Evolutionary conservation across 2,888 invertebrate species (phyloP).

Genomic region (Aporophyla lueneburgensis): DNA sequence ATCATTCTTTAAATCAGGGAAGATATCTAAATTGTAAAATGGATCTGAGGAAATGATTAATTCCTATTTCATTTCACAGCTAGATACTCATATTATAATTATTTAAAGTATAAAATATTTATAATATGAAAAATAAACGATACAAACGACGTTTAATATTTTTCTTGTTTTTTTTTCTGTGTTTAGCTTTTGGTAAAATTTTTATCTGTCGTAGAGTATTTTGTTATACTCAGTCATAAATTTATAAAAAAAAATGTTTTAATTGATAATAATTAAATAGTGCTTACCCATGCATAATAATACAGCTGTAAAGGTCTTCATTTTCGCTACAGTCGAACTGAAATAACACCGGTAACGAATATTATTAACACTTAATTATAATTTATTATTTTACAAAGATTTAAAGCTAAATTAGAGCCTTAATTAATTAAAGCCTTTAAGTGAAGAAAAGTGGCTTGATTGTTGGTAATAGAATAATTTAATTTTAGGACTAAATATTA

Average conservation of each 20-base stretch:
- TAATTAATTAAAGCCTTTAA: no score
- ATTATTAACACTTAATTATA: conserved; percentile 60
- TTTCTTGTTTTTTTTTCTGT: not conserved
- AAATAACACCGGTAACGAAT: conserved; percentile 76
- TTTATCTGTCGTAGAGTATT: no score
- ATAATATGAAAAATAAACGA: no score
- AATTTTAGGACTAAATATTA: not conserved
- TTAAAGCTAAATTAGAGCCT: no score
- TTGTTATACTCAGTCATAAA: not conserved
- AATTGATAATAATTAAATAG: not conserved
- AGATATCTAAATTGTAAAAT: no score
- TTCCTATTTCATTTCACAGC: no score
- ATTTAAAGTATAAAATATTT: no score
- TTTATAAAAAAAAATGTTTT: no score
- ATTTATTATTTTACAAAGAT: not conserved
- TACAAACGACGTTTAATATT: no score
- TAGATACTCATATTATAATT: no score
- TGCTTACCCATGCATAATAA: conserved; percentile 85
- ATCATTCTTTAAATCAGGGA: no score
- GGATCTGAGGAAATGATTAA: no score
- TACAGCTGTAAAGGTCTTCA: conserved; percentile 82
- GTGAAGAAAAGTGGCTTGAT: not conserved
- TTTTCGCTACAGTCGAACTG: conserved; percentile 86
- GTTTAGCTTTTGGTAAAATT: not conserved
- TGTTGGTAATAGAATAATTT: not conserved